Evolutionary conservation across 2,888 invertebrate species (phyloP), one percentile per base, ranked within the genome.

Genomic region (Eupithecia subumbrata): DNA sequence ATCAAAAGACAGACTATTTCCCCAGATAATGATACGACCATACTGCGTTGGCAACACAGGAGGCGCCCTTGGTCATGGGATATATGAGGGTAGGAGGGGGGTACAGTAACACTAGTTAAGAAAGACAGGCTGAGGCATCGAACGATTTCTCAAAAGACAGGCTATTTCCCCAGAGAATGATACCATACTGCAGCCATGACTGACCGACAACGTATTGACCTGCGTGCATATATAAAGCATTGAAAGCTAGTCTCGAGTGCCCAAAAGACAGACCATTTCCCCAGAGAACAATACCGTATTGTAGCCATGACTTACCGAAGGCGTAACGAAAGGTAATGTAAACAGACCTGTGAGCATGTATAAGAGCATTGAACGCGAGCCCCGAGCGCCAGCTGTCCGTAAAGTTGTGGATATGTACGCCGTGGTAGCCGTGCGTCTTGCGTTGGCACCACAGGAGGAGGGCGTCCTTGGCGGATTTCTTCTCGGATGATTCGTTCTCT

Each of bases 381-480:
- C 99, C 99, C 80, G 97, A 98, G 80, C 99, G 95, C 99, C 99
- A 99, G 56, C 99, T 99, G 85, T 97, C 97, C 83, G 97, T 97
- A 87, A 98, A 98, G 94, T 98, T 98, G 89, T 97, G 97, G 81
- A 98, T 98, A 86, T 97, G 97, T 63, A 98, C 98, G 75, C 97
- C 97, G 71, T 97, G 96, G 94, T 99, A 99, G 83, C 99, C 99
- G 87, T 97, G 97, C 1, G 99, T 99, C 95, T 99, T 99, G 73
- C 99, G 96, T 95, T 99, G 99, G 89, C 99, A 99, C 99, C 99
- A 99, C 83, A 99, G 96, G 71, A 99, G 95, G 79, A 99, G 95
- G 8, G 99, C 99, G 94, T 99, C 99, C 96, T 99, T 99, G 82
- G 99, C 99, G 2, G 99, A 99, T 93, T 98, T 98, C 95, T 99